Evolutionary conservation across 2,888 invertebrate genomes (phyloP).

Genomic region (Tanypteryx hageni): DNA sequence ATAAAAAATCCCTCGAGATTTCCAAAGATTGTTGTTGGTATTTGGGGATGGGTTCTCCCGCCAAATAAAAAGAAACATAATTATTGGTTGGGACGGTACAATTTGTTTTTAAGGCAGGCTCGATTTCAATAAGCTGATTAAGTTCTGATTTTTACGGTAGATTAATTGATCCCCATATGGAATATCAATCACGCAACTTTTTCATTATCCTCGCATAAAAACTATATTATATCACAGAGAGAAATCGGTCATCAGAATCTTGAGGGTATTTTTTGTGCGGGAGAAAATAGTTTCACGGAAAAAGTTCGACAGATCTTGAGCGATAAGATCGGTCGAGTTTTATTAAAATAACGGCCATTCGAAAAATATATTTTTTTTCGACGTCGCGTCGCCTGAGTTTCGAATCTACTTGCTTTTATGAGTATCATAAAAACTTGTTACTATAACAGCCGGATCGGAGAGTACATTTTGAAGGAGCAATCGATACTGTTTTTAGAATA

Average conservation of each 20-base stretch:
- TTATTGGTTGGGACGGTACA: not conserved
- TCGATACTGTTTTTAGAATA: too few relatives aligned
- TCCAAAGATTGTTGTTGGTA: too few relatives aligned
- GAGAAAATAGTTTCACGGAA: not conserved
- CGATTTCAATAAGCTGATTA: not conserved
- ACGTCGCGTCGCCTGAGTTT: too few relatives aligned
- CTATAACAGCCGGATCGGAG: too few relatives aligned
- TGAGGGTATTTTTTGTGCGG: not conserved
- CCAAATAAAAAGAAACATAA: not conserved
- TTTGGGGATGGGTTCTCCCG: not conserved
- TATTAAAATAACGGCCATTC: slow-evolving; percentile 13
- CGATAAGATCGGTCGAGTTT: not conserved
- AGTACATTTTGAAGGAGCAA: too few relatives aligned
- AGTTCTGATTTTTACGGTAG: not conserved
- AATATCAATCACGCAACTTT: not conserved
- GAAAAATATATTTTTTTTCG: not conserved
- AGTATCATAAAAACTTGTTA: too few relatives aligned
- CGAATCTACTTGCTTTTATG: too few relatives aligned
- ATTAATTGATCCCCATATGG: not conserved
- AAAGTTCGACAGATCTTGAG: not conserved
- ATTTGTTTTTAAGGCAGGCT: not conserved
- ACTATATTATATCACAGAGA: not conserved
- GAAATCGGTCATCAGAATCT: not conserved
- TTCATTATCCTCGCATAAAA: not conserved
- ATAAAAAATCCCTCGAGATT: too few relatives aligned